Evolutionary conservation across 2,113 vertebrate species (phyloP).

Genomic region (Xenopus laevis): DNA sequence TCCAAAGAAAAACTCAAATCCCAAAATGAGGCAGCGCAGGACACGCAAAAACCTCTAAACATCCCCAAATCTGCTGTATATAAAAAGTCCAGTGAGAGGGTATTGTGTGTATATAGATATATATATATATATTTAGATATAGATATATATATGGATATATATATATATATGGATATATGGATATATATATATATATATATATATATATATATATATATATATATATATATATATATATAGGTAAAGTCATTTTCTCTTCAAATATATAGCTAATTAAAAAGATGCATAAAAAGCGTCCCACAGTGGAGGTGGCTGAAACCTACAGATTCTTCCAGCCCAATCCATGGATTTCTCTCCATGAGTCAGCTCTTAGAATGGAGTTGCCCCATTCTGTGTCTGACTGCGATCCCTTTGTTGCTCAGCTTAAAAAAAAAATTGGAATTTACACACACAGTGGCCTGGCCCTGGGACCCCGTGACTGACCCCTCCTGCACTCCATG

Average conservation of each 20-base stretch:
- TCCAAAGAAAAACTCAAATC: slow-evolving; percentile 20
- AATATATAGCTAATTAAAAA: slow-evolving; percentile 78
- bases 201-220: slow-evolving; percentile 67
- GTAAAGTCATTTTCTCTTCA: slow-evolving; percentile 67
- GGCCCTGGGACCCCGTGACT: slow-evolving; percentile 43
- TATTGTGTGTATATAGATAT: slow-evolving; percentile 59
- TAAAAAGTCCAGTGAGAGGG: slow-evolving; percentile 52
- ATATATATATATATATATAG: slow-evolving; percentile 71
- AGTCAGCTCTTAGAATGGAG: slow-evolving; percentile 29
- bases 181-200: slow-evolving; percentile 68
- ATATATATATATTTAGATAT: slow-evolving; percentile 69
- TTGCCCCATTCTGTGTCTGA: slow-evolving; percentile 22
- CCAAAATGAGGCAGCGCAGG: slow-evolving; percentile 28
- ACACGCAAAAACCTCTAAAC: slow-evolving; percentile 20
- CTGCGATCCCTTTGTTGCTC: slow-evolving; percentile 37
- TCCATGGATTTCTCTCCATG: slow-evolving; percentile 35
- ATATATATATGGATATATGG: slow-evolving; percentile 69
- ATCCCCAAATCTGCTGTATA: slow-evolving; percentile 39
- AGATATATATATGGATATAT: slow-evolving; percentile 64
- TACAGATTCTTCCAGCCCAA: slow-evolving; percentile 35
- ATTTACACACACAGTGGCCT: slow-evolving; percentile 42
- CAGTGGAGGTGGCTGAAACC: slow-evolving; percentile 37
- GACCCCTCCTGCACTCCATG: slow-evolving; percentile 22
- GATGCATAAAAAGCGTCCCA: slow-evolving; percentile 64
- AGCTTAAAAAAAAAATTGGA: slow-evolving; percentile 21